Evolutionary conservation across 2,888 invertebrate species (phyloP), one percentile per base, ranked within the genome.

Genomic region (Catocala nupta): DNA sequence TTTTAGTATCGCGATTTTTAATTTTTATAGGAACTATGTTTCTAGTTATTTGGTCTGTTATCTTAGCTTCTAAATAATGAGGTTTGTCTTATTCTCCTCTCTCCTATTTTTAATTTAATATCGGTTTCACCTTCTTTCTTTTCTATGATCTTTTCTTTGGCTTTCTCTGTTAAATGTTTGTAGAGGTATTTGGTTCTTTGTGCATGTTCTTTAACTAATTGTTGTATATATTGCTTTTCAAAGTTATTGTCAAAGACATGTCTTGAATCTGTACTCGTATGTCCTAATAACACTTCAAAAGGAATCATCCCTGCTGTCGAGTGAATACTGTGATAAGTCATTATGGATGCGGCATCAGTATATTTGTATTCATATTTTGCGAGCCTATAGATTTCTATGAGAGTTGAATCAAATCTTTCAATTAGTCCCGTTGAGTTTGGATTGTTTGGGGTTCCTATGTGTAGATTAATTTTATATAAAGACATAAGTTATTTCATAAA

Each of bases 341-440:
- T 47, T 13, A 47, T 13, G 5, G 47, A 47, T 11, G 47, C 47
- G 1, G 47, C 47, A 9, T 47, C 47, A 5, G 47, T 47, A 7
- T 8, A 8, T 13, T 47, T 47, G 12, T 47, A 55, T 54, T 39
- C 7, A 13, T 47, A 47, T 47, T 47, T 47, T 0, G 47, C 47
- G n/a, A 47, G n/a, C 13, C 47, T 5, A 47, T 47, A 47, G 3
- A 47, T 47, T 25, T 39, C 43, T n/a, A 9, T 25, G 4, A 39
- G 5, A 8, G 47, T 47, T 12, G 47, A 47, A 13, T 47, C 13
- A 47, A 47, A 47, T 12, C 13, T 12, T 13, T 47, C 13, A 13
- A 47, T 13, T 47, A 47, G 5, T 13, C 47, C 47, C 47, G 12
- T 47, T 5, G 47, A 47, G 13, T 47, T 47, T 47, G 47, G 47